These are phyloP conservation scores for Oeneis ivallda DNA, from an alignment of 2,888 invertebrate genomes.

Conservation along the genomic window DNA sequence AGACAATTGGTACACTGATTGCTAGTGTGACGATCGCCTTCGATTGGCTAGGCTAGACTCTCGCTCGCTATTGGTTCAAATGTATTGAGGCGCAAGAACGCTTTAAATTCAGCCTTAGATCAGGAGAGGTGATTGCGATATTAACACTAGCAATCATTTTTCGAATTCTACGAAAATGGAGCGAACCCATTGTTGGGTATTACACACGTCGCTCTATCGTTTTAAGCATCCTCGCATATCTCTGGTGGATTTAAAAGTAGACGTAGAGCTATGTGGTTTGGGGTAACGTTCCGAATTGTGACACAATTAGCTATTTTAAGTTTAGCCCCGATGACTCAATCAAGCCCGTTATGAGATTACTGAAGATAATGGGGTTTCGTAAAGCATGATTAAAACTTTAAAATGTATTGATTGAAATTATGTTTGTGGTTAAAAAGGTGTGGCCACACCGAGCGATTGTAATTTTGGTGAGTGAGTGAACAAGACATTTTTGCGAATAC, in stretches of 20 bases:
- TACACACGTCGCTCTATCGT: neutral
- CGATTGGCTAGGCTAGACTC: too few relatives aligned
- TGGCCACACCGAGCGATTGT: conserved; percentile 63
- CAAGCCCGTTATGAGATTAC: neutral
- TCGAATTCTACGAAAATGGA: neutral
- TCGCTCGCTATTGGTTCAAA: too few relatives aligned
- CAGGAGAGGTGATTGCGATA: too few relatives aligned
- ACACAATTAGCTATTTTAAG: conserved; percentile 5
- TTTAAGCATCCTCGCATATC: neutral
- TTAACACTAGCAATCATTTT: too few relatives aligned
- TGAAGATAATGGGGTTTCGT: neutral
- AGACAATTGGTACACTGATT: too few relatives aligned
- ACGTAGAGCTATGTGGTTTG: conserved; percentile 10
- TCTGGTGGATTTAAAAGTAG: conserved; percentile 6
- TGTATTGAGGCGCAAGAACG: too few relatives aligned
- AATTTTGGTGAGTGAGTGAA: conserved; percentile 73
- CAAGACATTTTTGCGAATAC: conserved; percentile 49
- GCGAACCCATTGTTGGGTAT: neutral
- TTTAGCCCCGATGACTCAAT: conserved; percentile 3
- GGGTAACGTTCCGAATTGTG: neutral
- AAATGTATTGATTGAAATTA: conserved; percentile 43
- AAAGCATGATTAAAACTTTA: conserved; percentile 23
- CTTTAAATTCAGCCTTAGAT: too few relatives aligned
- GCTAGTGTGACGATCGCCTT: too few relatives aligned
- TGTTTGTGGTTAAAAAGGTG: conserved; percentile 74